Base-by-base conservation (phyloP, 2,113 vertebrate species). In the Redunca redunca region DNA sequence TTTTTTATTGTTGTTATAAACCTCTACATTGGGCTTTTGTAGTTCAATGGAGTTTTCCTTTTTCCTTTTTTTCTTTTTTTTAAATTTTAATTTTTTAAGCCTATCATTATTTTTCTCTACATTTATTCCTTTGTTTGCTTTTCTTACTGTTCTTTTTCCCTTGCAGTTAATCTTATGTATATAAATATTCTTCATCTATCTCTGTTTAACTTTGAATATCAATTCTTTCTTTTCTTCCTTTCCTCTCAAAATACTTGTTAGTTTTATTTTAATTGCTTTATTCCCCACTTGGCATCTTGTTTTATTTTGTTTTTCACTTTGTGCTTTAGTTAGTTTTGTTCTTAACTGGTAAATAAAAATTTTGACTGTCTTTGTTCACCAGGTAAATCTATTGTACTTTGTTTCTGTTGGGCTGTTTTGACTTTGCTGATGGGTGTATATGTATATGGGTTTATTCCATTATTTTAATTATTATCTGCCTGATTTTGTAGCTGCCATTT, bases 11-110 rank as follows among this genome's bases (percentile, higher is more conserved):
- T 36, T 71, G n/a, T 71, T 36, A 36, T 71, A 36, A 71, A 10
- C n/a, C 64, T 71, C n/a, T 71, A 21, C 0, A 0, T 71, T 36
- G n/a, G n/a, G n/a, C 64, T 71, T 21, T 71, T 71, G n/a, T 17
- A 36, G 64, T 71, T 36, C 64, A n/a, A 5, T 71, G 64, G 9
- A 21, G n/a, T 36, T 71, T 71, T 67, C 33, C 16, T 19, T 67
- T 67, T 67, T 67, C 9, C 17, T 5, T 36, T 3, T 16, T 64
- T 8, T 5, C 0, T 57, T 30, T 33, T 64, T 64, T n/a, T n/a
- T 64, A 19, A n/a, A n/a, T 64, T 67, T 17, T n/a, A 36, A 67
- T 21, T 67, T 67, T 67, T n/a, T 36, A 36, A 36, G 33, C 64
- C 64, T 21, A 67, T 21, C 8, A 5, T 19, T 67, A 36, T 67